A percentile compares a stretch with the other conserved stretches of the same genome.
Evolutionary conservation across 2,888 invertebrate genomes (phyloP).

Genomic region (Ormyrus rosae): DNA sequence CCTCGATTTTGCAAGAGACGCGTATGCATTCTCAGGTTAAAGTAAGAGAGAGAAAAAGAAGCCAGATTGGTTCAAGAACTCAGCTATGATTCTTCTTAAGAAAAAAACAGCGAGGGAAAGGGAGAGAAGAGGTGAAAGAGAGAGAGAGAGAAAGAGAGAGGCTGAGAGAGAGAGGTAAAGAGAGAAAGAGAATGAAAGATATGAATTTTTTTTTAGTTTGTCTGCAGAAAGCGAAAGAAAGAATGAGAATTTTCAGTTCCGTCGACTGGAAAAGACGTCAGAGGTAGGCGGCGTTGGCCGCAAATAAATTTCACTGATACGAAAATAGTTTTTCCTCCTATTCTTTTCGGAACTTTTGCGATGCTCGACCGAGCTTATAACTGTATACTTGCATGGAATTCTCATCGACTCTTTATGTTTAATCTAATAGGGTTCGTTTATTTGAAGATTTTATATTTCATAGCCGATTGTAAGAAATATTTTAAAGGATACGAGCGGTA

Average conservation of each 20-base stretch:
- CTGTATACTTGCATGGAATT: no score
- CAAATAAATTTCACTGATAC: conserved; percentile 8
- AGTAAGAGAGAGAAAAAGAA: neutral
- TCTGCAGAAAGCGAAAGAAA: neutral
- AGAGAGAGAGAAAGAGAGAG: no score
- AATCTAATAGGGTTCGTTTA: no score
- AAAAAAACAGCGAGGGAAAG: no score
- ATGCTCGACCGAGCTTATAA: neutral
- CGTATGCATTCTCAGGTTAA: neutral
- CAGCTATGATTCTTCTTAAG: neutral
- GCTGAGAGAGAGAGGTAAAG: no score
- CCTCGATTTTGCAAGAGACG: neutral
- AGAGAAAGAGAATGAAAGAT: no score
- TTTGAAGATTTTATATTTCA: no score
- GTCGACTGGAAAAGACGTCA: conserved; percentile 2
- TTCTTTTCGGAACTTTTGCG: neutral
- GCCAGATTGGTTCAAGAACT: neutral
- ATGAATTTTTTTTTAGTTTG: neutral
- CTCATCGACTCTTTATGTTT: no score
- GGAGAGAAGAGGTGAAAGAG: no score
- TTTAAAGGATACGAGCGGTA: no score
- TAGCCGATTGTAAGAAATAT: no score
- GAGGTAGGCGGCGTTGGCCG: neutral
- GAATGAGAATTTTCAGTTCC: neutral
- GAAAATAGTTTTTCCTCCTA: neutral